Percentiles rank a stretch among this genome's conserved stretches.
Evolutionary conservation across 2,888 invertebrate genomes (phyloP).

Genomic region (Polydrusus tereticollis): DNA sequence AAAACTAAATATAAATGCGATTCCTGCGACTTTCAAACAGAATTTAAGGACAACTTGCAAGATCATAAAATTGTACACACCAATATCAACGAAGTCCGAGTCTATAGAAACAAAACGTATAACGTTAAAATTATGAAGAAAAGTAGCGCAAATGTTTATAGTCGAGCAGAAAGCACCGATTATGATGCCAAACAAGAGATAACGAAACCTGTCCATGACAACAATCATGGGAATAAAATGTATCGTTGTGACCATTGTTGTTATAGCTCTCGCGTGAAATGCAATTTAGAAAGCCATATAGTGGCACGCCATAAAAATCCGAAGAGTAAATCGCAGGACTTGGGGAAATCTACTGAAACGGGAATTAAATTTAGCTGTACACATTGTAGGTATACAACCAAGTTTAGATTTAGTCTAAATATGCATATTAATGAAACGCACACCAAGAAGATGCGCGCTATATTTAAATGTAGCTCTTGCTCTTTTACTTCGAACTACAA

Average conservation of each 20-base stretch:
- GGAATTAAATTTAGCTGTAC: not conserved
- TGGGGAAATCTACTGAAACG: not conserved
- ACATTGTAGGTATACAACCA: not conserved
- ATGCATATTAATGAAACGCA: not conserved
- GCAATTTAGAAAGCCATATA: no score
- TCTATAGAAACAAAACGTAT: conserved; percentile 21
- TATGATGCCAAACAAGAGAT: not conserved
- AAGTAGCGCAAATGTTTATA: no score
- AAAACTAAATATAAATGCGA: conserved; percentile 6
- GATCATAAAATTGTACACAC: conserved; percentile 18
- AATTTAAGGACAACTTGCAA: not conserved
- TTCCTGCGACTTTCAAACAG: conserved; percentile 17
- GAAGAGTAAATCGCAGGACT: not conserved
- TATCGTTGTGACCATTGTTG: no score
- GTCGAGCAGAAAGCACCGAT: not conserved
- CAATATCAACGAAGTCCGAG: conserved; percentile 16
- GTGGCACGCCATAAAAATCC: no score
- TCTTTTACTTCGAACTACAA: no score
- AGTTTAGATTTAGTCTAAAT: not conserved
- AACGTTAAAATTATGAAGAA: conserved; percentile 24
- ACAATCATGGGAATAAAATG: not conserved
- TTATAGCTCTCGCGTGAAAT: not conserved
- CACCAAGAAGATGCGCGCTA: not conserved
- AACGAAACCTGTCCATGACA: no score
- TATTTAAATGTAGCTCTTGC: no score